Evolutionary conservation across 2,113 vertebrate genomes (phyloP).

Genomic region (Hemibagrus wyckioides): DNA sequence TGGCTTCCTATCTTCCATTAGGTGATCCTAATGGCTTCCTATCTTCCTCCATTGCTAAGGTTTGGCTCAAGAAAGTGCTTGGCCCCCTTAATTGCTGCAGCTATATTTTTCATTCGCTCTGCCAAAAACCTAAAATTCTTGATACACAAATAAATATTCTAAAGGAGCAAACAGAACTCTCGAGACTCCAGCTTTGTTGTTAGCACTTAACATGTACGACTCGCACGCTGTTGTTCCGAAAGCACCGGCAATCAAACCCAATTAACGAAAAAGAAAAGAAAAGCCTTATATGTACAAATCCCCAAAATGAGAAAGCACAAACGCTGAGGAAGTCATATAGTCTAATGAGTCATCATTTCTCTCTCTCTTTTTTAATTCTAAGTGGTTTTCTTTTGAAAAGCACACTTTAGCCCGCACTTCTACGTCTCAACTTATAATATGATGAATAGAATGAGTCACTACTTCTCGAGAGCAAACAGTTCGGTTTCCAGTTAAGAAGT

Average conservation of each 20-base stretch:
- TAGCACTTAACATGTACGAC: too few relatives aligned
- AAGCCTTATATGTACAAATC: neutral
- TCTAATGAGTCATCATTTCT: slow-evolving; percentile 13
- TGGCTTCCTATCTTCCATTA: too few relatives aligned
- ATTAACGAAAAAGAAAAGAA: neutral
- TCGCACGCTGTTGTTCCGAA: too few relatives aligned
- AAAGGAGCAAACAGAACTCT: too few relatives aligned
- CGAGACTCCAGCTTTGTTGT: neutral
- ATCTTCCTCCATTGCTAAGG: too few relatives aligned
- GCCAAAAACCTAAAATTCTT: neutral
- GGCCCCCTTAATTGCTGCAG: neutral
- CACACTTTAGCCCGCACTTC: neutral
- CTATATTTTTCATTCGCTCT: neutral
- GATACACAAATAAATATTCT: neutral
- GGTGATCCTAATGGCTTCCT: too few relatives aligned
- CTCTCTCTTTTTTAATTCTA: neutral
- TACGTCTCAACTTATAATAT: neutral
- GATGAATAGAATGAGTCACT: neutral
- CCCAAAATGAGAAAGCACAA: neutral
- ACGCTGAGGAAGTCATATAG: neutral
- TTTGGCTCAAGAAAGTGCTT: too few relatives aligned
- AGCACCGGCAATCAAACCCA: neutral
- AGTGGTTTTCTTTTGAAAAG: neutral
- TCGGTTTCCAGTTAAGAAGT: neutral
- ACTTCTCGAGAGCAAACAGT: neutral